Evolutionary conservation across 2,797 vertebrate genomes (phyloP), one percentile per base, ranked within the genome.

Genomic region (Gallinago nigripennis): DNA sequence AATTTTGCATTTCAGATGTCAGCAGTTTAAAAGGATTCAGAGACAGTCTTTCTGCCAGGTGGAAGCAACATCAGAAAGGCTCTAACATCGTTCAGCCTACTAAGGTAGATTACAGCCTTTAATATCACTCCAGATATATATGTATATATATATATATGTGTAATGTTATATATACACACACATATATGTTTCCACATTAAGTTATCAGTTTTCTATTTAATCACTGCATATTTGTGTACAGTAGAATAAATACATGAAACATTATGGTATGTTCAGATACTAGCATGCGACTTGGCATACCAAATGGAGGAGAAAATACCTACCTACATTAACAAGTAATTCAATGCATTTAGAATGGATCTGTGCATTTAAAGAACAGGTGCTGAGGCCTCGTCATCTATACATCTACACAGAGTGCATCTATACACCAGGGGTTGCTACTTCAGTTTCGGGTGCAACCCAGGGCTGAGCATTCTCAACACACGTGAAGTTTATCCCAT

Each of bases 371-470:
- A 81, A 86, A 83, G 27, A 79, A 39, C 1, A 7, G 21, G 1
- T 64, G 20, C 18, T 43, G 39, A 73, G 12, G 4, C 6, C 24
- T 9, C 6, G 35, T 77, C 25, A 35, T 7, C 9, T n/a, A 12
- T 11, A 35, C 6, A 10, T 21, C n/a, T 64, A 33, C 30, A 64
- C 4, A 46, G 19, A 4, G 37, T 12, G 20, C 28, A 76, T 20
- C 45, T 45, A 45, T 10, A 39, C 4, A 45, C 28, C 43, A 71
- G 3, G 0, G 8, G 2, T 2, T 50, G 13, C 11, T 65, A 25
- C 46, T 53, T 72, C 24, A 31, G 9, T 31, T 76, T 37, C 28
- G 8, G 10, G 11, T 45, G 11, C 21, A 65, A 14, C 3, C 5
- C 11, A 65, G 14, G 12, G 14, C 57, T 23, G 12, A 68, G 5